phyloP scores from a whole-genome alignment of 2,888 invertebrate genomes.

The Siphlonurus alternatus region DNA sequence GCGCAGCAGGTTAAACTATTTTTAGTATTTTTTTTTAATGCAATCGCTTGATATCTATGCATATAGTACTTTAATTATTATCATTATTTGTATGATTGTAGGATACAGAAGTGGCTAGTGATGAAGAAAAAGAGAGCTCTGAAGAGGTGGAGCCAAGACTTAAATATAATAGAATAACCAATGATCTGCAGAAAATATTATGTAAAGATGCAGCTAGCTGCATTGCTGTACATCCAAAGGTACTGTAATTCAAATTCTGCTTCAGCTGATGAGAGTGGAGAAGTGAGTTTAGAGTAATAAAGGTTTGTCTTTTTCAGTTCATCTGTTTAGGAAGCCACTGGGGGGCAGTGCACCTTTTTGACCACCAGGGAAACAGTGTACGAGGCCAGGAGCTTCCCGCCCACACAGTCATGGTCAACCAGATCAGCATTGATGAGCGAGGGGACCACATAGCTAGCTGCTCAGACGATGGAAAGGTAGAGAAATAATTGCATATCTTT shows the following conservation, averaged over 20 bases:
- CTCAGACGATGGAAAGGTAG: constrained; percentile 73
- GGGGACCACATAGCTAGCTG: constrained; percentile 92
- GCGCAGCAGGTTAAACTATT: too few relatives aligned
- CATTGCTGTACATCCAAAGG: constrained; percentile 84
- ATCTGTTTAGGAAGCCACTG: constrained; percentile 83
- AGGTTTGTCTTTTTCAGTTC: constrained; percentile 39
- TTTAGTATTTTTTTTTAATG: too few relatives aligned
- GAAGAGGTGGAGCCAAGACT: constrained; percentile 70
- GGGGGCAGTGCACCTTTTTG: constrained; percentile 77
- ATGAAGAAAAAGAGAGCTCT: constrained; percentile 12
- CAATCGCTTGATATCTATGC: too few relatives aligned
- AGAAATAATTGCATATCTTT: too few relatives aligned
- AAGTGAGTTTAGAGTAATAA: too few relatives aligned
- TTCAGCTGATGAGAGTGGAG: too few relatives aligned
- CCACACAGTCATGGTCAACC: constrained; percentile 84
- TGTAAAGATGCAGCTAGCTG: constrained; percentile 78
- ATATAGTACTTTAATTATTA: too few relatives aligned
- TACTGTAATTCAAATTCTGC: constrained; percentile 20
- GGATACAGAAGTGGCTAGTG: not conserved
- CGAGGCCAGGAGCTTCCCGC: constrained; percentile 51
- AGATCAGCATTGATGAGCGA: constrained; percentile 80
- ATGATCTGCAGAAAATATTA: constrained; percentile 72
- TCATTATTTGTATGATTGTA: too few relatives aligned
- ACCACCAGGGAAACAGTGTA: constrained; percentile 78
- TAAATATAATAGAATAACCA: constrained; percentile 76